Conservation (phyloP, 2,113 vertebrate species). For the Sminthopsis crassicaudata region DNA sequence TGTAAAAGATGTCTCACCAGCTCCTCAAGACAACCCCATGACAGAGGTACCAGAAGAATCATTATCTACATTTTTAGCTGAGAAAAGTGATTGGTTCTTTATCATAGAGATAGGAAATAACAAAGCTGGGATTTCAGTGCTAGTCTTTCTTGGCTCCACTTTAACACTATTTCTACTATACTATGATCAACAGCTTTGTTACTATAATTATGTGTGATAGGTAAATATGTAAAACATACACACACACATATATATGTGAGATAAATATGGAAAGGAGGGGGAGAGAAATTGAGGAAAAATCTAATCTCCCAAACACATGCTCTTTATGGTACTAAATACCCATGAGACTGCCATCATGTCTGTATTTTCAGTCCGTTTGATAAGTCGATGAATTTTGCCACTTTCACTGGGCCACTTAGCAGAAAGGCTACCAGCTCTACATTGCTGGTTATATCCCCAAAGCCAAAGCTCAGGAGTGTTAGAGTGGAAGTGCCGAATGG, state of each 20-base stretch:
- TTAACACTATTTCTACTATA: neutral
- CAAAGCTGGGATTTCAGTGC: neutral
- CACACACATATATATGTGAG: neutral
- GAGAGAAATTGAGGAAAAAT: neutral
- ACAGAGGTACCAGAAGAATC: neutral
- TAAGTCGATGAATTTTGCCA: neutral
- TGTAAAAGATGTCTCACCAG: neutral
- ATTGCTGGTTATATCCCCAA: neutral
- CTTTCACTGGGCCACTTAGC: neutral
- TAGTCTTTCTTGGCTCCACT: neutral
- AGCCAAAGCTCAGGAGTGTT: neutral
- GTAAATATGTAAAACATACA: neutral
- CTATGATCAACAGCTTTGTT: neutral
- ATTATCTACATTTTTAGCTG: neutral
- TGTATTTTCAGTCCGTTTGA: neutral
- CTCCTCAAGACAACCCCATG: neutral
- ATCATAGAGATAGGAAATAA: neutral
- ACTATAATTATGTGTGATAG: neutral
- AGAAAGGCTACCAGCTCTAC: neutral
- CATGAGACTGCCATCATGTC: neutral
- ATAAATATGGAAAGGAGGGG: neutral
- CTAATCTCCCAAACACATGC: neutral
- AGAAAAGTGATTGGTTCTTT: neutral
- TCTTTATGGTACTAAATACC: neutral
- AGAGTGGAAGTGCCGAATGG: neutral